Conservation (phyloP, 2,888 invertebrate species). For the Orchestes rusci region DNA sequence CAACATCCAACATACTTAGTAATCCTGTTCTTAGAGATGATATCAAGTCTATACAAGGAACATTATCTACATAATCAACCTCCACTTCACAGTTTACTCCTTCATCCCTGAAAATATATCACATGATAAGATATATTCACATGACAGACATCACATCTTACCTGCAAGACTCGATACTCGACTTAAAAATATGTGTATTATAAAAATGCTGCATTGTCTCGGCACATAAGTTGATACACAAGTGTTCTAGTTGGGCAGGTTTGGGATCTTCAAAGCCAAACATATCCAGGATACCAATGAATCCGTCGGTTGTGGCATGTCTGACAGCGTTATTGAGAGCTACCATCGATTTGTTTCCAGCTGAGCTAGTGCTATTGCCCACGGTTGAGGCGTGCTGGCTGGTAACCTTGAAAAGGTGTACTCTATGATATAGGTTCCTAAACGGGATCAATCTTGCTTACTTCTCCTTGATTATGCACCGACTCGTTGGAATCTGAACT, state of each 20-base stretch:
- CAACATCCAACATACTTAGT: slow-evolving; percentile 85
- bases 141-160: slow-evolving; percentile 49
- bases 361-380: slow-evolving; percentile 52
- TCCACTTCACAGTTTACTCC: slow-evolving; percentile 50
- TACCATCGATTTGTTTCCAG: slow-evolving; percentile 86
- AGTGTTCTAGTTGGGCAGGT: slow-evolving; percentile 83
- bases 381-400: slow-evolving; percentile 81
- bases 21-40: slow-evolving; percentile 88
- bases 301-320: slow-evolving; percentile 90
- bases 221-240: slow-evolving; percentile 91
- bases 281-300: slow-evolving; percentile 94
- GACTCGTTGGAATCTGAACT: slow-evolving; percentile 91
- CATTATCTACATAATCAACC: slow-evolving; percentile 91
- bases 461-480: slow-evolving; percentile 77
- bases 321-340: slow-evolving; percentile 86
- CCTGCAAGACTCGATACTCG: slow-evolving; percentile 85
- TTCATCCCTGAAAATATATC: slow-evolving; percentile 20
- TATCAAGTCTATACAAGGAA: slow-evolving; percentile 91
- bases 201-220: slow-evolving; percentile 98
- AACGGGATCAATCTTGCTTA: slow-evolving; percentile 6
- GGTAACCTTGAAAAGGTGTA: slow-evolving; percentile 47
- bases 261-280: slow-evolving; percentile 93
- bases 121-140: not conserved
- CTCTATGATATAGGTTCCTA: not conserved
- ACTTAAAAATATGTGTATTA: slow-evolving; percentile 94